Base-by-base conservation (phyloP, 2,797 vertebrate genomes). In the Lycodopsis pacificus region DNA sequence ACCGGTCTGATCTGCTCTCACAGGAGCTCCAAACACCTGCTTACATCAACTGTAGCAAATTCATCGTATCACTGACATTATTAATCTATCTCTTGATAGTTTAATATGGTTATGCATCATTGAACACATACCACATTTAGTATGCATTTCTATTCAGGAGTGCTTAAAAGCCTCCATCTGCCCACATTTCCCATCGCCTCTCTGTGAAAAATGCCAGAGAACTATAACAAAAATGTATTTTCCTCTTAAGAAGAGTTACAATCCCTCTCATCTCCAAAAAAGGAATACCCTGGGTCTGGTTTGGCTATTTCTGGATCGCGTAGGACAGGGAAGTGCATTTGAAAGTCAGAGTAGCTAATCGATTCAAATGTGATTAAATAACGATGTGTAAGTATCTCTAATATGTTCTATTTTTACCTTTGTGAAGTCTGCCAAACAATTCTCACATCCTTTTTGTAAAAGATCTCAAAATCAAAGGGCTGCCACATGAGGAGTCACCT, bases 1-100 rank as follows among this genome's bases (percentile, higher is more conserved):
- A 75, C 79, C 53, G 65, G 66, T 81, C 57, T 49, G 70, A 77
- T 83, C 70, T 44, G 53, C 58, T 67, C 44, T 20, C 6, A 9
- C 25, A 57, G 44, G 40, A 58, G 30, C 67, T 42, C 25, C 36
- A 38, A 53, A 65, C 69, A 84, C 62, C 72, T 79, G 44, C 81
- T 70, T 65, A 46, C 34, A 44, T 38, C 53, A 56, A 78, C 61
- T 19, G 11, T 7, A 42, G 36, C 30, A 44, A 14, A 34, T 17
- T 2, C 0, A 56, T 20, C 59, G 15, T 3, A 49, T 48, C n/a
- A 22, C 11, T 36, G 36, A 49, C 22, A 22, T 38, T 32, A n/a
- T 62, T 25, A 2, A 56, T 59, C 1, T 13, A 11, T 5, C 20
- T 54, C 20, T 32, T 22, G 2, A 42, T 40, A 34, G 19, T 49